Evolutionary conservation across 2,113 vertebrate species (phyloP).

Genomic region (Macrotis lagotis): DNA sequence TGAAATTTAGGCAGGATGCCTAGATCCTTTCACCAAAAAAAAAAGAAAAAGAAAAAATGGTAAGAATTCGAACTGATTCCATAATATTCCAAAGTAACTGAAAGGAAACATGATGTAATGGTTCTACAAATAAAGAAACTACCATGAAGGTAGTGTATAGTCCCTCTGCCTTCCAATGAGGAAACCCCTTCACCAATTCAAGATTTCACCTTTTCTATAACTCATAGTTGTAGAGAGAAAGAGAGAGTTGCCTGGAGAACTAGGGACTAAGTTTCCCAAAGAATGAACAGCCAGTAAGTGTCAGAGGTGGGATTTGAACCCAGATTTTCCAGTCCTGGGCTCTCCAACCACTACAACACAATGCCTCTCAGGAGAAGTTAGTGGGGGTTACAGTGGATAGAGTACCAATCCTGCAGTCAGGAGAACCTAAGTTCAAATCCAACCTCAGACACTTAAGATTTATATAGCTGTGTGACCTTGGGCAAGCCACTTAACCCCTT

Average conservation of each 20-base stretch:
- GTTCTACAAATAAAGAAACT: too few species aligned
- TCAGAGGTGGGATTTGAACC: not conserved
- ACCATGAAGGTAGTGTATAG: too few species aligned
- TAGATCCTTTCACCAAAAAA: not conserved
- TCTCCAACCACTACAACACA: too few species aligned
- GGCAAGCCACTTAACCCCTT: too few species aligned
- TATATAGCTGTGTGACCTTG: too few species aligned
- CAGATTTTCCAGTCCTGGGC: too few species aligned
- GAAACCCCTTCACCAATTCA: not conserved
- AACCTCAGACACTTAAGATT: too few species aligned
- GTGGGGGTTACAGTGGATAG: too few species aligned
- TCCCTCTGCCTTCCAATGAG: not conserved
- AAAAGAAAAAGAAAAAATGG: not conserved
- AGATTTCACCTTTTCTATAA: not conserved
- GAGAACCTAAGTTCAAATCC: too few species aligned
- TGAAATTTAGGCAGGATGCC: not conserved
- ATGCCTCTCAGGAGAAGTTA: not conserved
- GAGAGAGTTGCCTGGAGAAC: not conserved
- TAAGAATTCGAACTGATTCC: not conserved
- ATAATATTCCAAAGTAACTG: not conserved
- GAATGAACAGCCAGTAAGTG: not conserved
- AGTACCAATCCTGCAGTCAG: too few species aligned
- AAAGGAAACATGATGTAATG: not conserved
- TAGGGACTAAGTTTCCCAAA: not conserved
- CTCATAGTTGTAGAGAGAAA: not conserved